phyloP scores from a whole-genome alignment of 2,888 invertebrate genomes.

The Clepsis dumicolana region DNA sequence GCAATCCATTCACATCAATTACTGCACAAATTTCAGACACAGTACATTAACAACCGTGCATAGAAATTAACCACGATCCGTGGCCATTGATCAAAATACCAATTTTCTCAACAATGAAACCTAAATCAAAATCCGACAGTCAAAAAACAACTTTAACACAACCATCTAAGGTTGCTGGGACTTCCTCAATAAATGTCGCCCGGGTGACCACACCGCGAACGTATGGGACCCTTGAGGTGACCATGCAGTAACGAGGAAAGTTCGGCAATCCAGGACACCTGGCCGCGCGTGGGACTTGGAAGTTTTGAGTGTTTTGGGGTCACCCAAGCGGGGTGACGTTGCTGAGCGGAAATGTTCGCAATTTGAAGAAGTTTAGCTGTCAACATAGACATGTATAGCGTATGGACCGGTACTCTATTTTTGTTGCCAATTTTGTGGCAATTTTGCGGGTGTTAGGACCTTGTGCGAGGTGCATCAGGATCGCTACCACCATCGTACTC shows the following conservation, averaged over 20 bases:
- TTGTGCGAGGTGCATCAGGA: too few species aligned
- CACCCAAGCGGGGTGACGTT: neutral
- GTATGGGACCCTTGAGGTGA: slow-evolving; percentile 40
- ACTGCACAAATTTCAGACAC: slow-evolving; percentile 30
- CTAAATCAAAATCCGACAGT: neutral
- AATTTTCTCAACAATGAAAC: slow-evolving; percentile 41
- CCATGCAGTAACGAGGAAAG: slow-evolving; percentile 40
- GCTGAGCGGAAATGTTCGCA: neutral
- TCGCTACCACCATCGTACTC: too few species aligned
- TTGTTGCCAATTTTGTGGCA: too few species aligned
- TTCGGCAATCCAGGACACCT: slow-evolving; percentile 34
- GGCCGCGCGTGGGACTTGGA: slow-evolving; percentile 28
- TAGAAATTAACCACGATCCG: slow-evolving; percentile 26
- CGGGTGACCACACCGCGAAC: slow-evolving; percentile 36
- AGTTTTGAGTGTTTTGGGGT: slow-evolving; percentile 29
- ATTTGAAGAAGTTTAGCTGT: slow-evolving; percentile 17
- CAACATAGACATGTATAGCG: neutral
- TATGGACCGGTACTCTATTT: neutral
- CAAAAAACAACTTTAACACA: slow-evolving; percentile 20
- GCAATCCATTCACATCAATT: slow-evolving; percentile 32
- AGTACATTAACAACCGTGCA: slow-evolving; percentile 25
- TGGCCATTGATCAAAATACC: slow-evolving; percentile 39
- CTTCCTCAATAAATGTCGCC: slow-evolving; percentile 17
- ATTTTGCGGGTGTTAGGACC: too few species aligned
- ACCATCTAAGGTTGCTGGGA: neutral